Percentiles rank a stretch among this genome's conserved stretches.
These are phyloP conservation scores for Psophia crepitans DNA, from an alignment of 2,113 vertebrate species.

Conservation along the genomic window DNA sequence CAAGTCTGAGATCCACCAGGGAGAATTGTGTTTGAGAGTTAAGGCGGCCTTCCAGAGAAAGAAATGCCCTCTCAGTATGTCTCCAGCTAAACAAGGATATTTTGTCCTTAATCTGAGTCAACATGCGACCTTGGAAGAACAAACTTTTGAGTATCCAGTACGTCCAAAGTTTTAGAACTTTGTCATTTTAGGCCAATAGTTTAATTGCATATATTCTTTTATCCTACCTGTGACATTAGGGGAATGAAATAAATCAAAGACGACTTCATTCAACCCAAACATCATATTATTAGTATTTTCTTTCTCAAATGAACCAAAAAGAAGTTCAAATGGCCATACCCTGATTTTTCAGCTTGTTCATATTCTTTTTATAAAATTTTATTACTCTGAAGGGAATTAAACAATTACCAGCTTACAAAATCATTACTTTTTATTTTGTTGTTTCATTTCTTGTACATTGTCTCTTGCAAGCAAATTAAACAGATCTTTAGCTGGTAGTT, in stretches of 20 bases:
- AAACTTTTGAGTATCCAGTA: background rate
- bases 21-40: background rate
- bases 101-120: background rate
- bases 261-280: background rate
- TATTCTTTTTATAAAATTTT: background rate
- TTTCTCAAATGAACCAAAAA: background rate
- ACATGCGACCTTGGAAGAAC: background rate
- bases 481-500: background rate
- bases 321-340: background rate
- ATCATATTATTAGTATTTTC: background rate
- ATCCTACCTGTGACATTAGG: background rate
- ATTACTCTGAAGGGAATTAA: background rate
- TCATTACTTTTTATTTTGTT: conserved; percentile 13
- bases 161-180: background rate
- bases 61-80: background rate
- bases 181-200: background rate
- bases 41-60: background rate
- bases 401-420: conserved; percentile 6
- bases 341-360: background rate
- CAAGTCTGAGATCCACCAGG: background rate
- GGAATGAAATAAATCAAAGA: background rate
- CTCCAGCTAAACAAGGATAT: background rate
- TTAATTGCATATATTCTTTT: background rate
- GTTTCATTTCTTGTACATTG: background rate
- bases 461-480: conserved; percentile 12